Base-by-base conservation (phyloP, 2,113 vertebrate genomes). In the Callithrix jacchus region DNA sequence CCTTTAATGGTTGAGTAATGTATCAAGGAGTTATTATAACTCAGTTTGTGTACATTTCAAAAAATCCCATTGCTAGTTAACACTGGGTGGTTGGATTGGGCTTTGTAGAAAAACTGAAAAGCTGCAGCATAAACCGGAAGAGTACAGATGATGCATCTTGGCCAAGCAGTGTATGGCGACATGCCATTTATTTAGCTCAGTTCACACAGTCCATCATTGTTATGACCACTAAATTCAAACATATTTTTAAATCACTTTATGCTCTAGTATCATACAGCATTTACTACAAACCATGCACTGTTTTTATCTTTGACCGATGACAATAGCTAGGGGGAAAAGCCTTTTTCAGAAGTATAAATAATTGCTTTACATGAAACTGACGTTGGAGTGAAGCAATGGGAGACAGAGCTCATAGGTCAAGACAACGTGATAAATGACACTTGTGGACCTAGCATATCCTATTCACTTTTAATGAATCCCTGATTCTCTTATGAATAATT, bases 221-320 rank as follows among this genome's bases (percentile, higher is more conserved):
- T 82, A 94, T 77, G 54, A n/a, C 6, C 54, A 71, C 35, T 58
- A 87, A 87, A 85, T 82, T 35, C 47, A 82, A 54, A 70, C 85
- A 45, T 73, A 76, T 90, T 95, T 96, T 95, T 93, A 68, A 91
- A 95, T 54, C 16, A 77, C 66, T 90, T 91, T 81, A 86, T 94
- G 89, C 23, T 77, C 40, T 5, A 58, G 21, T 79, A 70, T 89
- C 54, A 64, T 68, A n/a, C 42, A n/a, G 49, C 13, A 45, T 64
- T 95, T 61, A 64, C 27, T 85, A 54, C 11, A 52, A 10, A 32
- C 32, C 32, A 49, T 16, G 25, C 82, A 17, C 49, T 74, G n/a
- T 82, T 93, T 85, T 82, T 35, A 81, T 13, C 54, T 66, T 32
- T 93, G 37, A 91, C 58, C 6, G 1, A 90, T 96, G 91, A 84